Conservation (phyloP, 2,888 invertebrate species). For the Cataglyphis rosenhaueri region DNA sequence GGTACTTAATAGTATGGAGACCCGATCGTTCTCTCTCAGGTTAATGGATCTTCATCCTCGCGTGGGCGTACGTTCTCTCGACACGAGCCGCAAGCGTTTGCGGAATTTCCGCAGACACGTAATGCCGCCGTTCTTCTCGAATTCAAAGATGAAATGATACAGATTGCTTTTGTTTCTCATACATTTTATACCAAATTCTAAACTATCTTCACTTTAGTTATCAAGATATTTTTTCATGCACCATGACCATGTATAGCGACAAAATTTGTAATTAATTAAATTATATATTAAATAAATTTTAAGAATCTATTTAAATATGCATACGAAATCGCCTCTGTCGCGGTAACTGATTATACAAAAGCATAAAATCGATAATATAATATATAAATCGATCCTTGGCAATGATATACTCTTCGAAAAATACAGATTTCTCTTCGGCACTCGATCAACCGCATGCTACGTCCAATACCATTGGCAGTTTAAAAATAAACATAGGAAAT, state of each 20-base stretch:
- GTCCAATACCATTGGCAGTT: conserved; percentile 1
- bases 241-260: background rate
- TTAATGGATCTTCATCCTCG: conserved; percentile 53
- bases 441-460: background rate
- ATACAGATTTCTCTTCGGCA: conserved; percentile 1
- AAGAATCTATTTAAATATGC: background rate
- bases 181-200: background rate
- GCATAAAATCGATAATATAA: background rate
- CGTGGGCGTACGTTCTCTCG: conserved; percentile 52
- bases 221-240: background rate
- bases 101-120: conserved; percentile 57
- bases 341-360: background rate
- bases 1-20: conserved; percentile 55
- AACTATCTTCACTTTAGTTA: background rate
- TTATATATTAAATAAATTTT: background rate
- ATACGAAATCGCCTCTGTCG: background rate
- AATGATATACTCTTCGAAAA: background rate
- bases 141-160: conserved; percentile 1
- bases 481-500: conserved; percentile 23
- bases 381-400: background rate
- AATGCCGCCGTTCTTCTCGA: conserved; percentile 17
- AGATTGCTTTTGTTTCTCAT: conserved; percentile 14
- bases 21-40: conserved; percentile 53
- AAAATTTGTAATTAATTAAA: conserved; percentile 3
- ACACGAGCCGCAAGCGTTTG: conserved; percentile 54